Conservation (phyloP, 2,888 invertebrate species). For the Dryomyza anilis region DNA sequence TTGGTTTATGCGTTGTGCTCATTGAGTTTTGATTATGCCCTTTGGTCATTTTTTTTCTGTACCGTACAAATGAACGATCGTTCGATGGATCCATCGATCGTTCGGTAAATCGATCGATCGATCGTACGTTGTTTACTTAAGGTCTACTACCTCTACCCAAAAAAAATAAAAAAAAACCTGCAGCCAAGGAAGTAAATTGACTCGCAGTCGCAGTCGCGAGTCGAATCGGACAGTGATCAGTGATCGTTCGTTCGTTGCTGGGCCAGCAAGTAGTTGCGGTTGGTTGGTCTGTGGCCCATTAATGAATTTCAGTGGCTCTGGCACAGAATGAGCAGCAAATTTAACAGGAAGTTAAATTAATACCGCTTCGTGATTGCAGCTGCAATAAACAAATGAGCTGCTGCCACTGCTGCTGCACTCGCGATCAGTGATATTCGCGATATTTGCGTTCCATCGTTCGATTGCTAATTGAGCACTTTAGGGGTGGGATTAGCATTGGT, state of each 20-base stretch:
- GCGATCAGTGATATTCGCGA: no score
- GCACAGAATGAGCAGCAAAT: not conserved
- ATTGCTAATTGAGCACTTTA: conserved; percentile 11
- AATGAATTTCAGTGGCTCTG: conserved; percentile 1
- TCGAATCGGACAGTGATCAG: conserved; percentile 10
- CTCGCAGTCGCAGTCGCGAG: no score
- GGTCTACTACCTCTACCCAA: not conserved
- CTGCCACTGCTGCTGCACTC: no score
- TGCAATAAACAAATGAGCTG: conserved; percentile 23
- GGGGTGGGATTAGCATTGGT: not conserved
- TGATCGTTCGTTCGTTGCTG: not conserved
- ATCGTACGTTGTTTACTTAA: conserved; percentile 15
- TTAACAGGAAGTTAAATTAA: conserved; percentile 21
- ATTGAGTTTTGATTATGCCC: conserved; percentile 13
- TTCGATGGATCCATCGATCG: not conserved
- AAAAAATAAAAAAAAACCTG: not conserved
- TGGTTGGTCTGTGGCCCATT: not conserved
- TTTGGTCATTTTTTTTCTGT: conserved; percentile 5
- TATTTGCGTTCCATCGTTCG: conserved; percentile 1
- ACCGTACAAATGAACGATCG: not conserved
- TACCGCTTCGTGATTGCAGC: conserved; percentile 22
- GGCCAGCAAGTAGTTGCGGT: not conserved
- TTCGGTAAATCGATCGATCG: not conserved
- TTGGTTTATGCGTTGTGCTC: not conserved
- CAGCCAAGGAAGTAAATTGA: no score